These are phyloP conservation scores for Tiaroga cobitis DNA, from an alignment of 2,797 vertebrate species.

Conservation along the genomic window DNA sequence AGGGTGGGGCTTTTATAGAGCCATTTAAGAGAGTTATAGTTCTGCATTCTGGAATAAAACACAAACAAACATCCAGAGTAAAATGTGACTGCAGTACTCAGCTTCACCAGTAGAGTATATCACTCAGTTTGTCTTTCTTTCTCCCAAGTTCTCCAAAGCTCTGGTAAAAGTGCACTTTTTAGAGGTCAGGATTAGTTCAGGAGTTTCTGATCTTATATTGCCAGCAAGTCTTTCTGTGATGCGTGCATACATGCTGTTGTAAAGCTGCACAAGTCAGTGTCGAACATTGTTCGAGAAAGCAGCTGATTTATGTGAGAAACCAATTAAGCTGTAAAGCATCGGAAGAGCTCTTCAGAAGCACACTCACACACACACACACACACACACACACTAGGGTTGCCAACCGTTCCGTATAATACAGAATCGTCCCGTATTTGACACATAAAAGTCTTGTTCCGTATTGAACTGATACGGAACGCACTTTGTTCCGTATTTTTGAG, in stretches of 20 bases:
- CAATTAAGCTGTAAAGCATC: conserved; percentile 83
- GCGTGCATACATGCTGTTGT: conserved; percentile 30
- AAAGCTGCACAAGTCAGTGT: conserved; percentile 27
- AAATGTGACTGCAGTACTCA: neutral
- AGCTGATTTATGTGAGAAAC: conserved; percentile 82
- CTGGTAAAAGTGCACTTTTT: conserved; percentile 70
- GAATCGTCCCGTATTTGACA: no score
- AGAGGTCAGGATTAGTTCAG: conserved; percentile 81
- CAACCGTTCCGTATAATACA: no score
- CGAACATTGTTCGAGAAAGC: conserved; percentile 79
- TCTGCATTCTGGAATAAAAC: neutral
- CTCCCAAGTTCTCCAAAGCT: neutral
- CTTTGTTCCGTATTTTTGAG: no score
- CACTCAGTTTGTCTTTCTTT: conserved; percentile 75
- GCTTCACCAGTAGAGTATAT: neutral
- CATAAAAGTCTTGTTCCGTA: no score
- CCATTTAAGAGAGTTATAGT: neutral
- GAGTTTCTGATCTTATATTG: conserved; percentile 21
- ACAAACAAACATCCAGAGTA: neutral
- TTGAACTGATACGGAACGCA: no score
- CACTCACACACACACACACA: conserved; percentile 19
- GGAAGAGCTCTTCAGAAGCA: conserved; percentile 52
- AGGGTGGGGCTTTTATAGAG: neutral
- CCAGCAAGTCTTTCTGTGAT: conserved; percentile 1
- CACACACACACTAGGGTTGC: conserved; percentile 3